phyloP scores from a whole-genome alignment of 2,888 invertebrate genomes.

The Orthosia cruda region DNA sequence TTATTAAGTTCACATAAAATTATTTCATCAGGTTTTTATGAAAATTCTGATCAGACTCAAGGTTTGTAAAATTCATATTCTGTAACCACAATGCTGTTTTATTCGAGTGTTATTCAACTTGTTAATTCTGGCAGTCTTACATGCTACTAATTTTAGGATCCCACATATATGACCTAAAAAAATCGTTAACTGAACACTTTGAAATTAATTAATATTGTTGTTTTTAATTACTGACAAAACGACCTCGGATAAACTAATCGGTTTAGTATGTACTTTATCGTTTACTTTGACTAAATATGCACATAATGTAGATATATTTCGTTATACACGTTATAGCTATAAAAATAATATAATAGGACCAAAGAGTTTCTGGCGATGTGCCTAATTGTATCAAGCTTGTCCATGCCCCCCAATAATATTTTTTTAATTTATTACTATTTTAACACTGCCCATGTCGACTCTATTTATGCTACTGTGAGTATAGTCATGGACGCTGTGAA shows the following conservation, averaged over 20 bases:
- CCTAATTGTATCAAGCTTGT: conserved; percentile 59
- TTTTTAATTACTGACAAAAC: conserved; percentile 27
- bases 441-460: conserved; percentile 7
- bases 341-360: conserved; percentile 66
- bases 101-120: conserved; percentile 5
- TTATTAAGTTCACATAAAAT: conserved; percentile 2
- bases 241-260: conserved; percentile 25
- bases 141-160: conserved; percentile 6
- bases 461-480: conserved; percentile 24
- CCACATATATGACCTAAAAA: conserved; percentile 8
- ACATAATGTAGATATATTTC: conserved; percentile 65
- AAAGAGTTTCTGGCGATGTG: conserved; percentile 70
- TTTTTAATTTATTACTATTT: conserved; percentile 49
- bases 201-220: conserved; percentile 13
- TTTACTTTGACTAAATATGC: conserved; percentile 52
- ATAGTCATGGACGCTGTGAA: conserved; percentile 22
- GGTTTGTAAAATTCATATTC: neutral
- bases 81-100: neutral
- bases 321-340: conserved; percentile 61
- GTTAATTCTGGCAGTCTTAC: neutral
- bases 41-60: neutral
- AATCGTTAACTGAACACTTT: conserved; percentile 11
- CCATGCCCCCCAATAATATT: conserved; percentile 30
- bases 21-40: no score
- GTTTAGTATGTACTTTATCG: conserved; percentile 25